phyloP scores from a whole-genome alignment of 2,797 vertebrate genomes.

The Rhadinocentrus ornatus region DNA sequence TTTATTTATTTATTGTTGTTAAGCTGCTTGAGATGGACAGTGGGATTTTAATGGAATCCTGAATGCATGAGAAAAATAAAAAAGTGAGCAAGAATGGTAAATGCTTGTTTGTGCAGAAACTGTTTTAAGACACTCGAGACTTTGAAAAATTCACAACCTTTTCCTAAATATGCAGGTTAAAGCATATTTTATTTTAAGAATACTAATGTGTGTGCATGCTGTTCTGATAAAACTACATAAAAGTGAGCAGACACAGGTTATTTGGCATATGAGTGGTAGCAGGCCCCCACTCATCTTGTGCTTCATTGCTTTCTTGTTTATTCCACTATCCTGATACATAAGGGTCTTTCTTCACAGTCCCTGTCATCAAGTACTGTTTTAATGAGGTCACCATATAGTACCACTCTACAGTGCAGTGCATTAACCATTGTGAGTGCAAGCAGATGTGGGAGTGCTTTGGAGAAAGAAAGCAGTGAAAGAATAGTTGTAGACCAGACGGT shows the following conservation, averaged over 20 bases:
- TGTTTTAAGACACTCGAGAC: not conserved
- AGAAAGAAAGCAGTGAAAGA: conserved; percentile 61
- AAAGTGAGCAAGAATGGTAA: no score
- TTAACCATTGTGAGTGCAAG: conserved; percentile 34
- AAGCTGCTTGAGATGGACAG: no score
- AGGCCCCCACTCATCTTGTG: not conserved
- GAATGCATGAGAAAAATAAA: no score
- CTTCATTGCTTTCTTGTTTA: conserved; percentile 17
- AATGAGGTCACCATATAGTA: conserved; percentile 5
- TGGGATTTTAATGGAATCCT: no score
- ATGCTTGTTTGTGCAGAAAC: not conserved
- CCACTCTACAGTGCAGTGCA: conserved; percentile 30
- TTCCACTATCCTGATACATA: conserved; percentile 1
- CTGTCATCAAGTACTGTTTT: conserved; percentile 29
- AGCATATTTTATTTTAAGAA: not conserved
- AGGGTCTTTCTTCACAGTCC: conserved; percentile 14
- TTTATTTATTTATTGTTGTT: no score
- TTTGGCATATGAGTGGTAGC: no score
- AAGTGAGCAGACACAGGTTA: not conserved
- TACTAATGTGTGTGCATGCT: no score
- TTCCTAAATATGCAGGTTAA: not conserved
- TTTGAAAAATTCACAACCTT: not conserved
- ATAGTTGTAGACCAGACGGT: conserved; percentile 68
- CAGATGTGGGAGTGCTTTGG: conserved; percentile 39
- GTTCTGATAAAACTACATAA: not conserved